A percentile compares a stretch with the other conserved stretches of the same genome.
phyloP scores from a whole-genome alignment of 2,113 vertebrate genomes.

The Sciurus niger region DNA sequence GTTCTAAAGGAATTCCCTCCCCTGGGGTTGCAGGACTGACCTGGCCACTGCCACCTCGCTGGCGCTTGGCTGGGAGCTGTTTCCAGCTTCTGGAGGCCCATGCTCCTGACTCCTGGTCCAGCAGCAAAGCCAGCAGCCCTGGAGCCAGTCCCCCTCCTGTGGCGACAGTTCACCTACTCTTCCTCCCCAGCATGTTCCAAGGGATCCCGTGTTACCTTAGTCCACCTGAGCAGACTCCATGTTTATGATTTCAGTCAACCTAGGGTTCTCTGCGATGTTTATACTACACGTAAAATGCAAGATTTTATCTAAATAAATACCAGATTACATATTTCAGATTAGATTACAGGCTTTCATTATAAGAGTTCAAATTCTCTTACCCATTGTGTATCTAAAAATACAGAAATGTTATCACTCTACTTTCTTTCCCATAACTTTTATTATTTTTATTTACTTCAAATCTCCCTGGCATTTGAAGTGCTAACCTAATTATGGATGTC shows the following conservation, averaged over 20 bases:
- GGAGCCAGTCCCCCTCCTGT: neutral
- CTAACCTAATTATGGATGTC: neutral
- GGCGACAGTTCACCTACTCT: neutral
- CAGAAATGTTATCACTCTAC: neutral
- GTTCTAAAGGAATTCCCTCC: neutral
- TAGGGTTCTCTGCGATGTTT: neutral
- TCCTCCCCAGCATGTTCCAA: neutral
- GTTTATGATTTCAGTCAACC: neutral
- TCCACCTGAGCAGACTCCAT: neutral
- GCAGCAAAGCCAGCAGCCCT: neutral
- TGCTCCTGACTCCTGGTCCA: neutral
- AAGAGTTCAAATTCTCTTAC: neutral
- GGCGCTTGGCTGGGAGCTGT: neutral
- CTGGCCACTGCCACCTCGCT: neutral
- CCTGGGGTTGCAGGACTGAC: too few species aligned
- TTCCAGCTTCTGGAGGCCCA: neutral
- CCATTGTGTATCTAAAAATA: neutral
- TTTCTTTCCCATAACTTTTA: conserved; percentile 8
- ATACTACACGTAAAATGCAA: neutral
- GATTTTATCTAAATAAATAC: neutral
- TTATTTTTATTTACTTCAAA: conserved; percentile 3
- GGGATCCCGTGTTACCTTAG: neutral
- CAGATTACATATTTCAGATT: neutral
- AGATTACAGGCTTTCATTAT: neutral
- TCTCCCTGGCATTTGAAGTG: neutral